phyloP scores from a whole-genome alignment of 2,113 vertebrate species.

The Oxyura jamaicensis region DNA sequence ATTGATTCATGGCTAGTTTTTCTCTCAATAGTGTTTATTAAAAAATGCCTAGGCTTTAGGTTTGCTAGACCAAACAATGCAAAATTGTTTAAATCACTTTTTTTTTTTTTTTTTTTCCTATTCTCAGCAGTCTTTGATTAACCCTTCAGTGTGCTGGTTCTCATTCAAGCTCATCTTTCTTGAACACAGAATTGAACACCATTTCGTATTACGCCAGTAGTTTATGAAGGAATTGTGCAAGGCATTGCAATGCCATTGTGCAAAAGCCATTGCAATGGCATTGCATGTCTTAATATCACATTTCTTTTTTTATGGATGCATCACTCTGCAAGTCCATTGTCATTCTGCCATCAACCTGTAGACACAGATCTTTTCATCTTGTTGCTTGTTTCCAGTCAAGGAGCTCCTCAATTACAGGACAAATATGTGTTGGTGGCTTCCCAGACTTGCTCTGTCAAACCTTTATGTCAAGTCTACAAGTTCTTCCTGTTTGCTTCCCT shows the following conservation, averaged over 20 bases:
- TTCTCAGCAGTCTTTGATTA: not conserved
- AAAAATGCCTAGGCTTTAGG: not conserved
- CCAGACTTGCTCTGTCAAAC: not conserved
- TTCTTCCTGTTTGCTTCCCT: not conserved
- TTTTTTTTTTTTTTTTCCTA: not conserved
- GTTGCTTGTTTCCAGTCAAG: not conserved
- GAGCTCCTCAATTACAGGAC: not conserved
- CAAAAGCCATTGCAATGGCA: no score
- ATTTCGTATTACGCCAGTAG: fast-evolving
- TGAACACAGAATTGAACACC: not conserved
- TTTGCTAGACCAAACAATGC: not conserved
- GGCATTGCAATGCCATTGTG: no score
- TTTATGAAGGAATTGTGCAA: not conserved
- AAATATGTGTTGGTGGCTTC: not conserved
- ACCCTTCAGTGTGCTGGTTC: not conserved
- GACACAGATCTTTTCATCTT: not conserved
- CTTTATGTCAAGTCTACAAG: not conserved
- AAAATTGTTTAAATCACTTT: not conserved
- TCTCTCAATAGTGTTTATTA: not conserved
- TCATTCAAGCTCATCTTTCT: not conserved
- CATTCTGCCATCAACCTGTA: not conserved
- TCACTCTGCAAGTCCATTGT: not conserved
- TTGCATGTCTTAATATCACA: not conserved
- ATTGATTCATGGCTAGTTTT: not conserved
- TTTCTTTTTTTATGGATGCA: not conserved